These are phyloP conservation scores for Pammene fasciana DNA, from an alignment of 2,888 invertebrate genomes.

Conservation along the genomic window DNA sequence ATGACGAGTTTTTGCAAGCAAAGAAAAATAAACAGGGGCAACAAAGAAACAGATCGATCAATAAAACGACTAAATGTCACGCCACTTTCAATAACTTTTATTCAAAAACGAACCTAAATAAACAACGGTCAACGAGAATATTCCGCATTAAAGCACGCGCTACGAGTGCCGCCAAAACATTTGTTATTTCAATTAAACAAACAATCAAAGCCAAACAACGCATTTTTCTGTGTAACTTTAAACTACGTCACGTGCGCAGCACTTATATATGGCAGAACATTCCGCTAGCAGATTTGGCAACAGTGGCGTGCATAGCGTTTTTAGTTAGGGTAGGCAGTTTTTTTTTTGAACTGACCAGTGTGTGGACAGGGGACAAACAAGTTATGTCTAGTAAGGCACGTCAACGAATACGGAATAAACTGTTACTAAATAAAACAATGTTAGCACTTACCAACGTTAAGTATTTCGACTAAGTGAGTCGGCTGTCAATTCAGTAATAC, in stretches of 20 bases:
- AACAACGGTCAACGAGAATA: slow-evolving; percentile 14
- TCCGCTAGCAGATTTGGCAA: not conserved
- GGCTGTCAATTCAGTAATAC: too few relatives aligned
- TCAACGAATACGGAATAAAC: too few relatives aligned
- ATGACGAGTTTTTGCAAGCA: not conserved
- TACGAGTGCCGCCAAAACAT: not conserved
- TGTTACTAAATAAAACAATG: too few relatives aligned
- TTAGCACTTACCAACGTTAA: too few relatives aligned
- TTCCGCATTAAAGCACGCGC: not conserved
- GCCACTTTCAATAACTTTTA: slow-evolving; percentile 11
- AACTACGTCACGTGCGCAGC: not conserved
- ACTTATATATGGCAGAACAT: too few relatives aligned
- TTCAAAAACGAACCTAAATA: slow-evolving; percentile 25
- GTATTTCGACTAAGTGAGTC: too few relatives aligned
- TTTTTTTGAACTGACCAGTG: too few relatives aligned
- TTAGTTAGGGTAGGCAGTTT: too few relatives aligned
- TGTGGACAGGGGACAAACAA: too few relatives aligned
- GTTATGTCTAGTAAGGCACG: too few relatives aligned
- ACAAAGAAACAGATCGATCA: not conserved
- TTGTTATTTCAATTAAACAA: slow-evolving; percentile 24
- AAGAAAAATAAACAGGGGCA: not conserved
- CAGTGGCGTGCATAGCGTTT: too few relatives aligned
- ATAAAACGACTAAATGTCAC: slow-evolving; percentile 13
- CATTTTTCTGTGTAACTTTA: slow-evolving; percentile 4
- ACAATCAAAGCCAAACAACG: slow-evolving; percentile 16